Conservation (phyloP, 2,113 vertebrate genomes). For the Gobiocypris rarus region DNA sequence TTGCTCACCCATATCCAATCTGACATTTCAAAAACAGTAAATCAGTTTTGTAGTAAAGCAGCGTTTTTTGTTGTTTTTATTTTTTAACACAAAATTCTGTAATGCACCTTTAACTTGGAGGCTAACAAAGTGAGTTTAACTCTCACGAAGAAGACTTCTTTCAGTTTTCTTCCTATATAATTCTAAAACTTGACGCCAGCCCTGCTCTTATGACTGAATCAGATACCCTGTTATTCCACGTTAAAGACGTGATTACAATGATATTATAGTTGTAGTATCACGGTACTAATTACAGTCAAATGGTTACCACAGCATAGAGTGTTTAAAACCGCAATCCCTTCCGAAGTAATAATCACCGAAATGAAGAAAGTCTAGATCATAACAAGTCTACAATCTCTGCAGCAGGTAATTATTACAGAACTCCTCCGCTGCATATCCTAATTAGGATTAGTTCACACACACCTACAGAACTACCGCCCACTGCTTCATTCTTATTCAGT, state of each 20-base stretch:
- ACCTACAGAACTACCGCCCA: conserved; percentile 41
- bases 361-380: conserved; percentile 40
- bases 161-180: not conserved
- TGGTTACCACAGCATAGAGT: conserved; percentile 39
- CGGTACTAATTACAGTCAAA: conserved; percentile 49
- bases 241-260: conserved; percentile 37
- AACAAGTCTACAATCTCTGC: conserved; percentile 47
- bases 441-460: conserved; percentile 50
- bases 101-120: not conserved
- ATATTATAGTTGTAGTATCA: conserved; percentile 31
- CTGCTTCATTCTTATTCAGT: conserved; percentile 44
- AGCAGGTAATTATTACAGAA: conserved; percentile 45
- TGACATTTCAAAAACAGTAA: no score
- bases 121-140: not conserved
- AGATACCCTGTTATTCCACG: conserved; percentile 29
- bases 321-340: conserved; percentile 52
- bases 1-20: no score
- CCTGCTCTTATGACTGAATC: conserved; percentile 13
- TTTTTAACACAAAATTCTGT: not conserved
- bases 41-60: no score
- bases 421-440: conserved; percentile 34
- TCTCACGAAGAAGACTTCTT: not conserved
- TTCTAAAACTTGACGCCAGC: not conserved
- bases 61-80: no score
- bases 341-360: conserved; percentile 47